Percentiles rank a stretch among this genome's conserved stretches.
These are phyloP conservation scores for Onychomys arenicola DNA, from an alignment of 2,797 vertebrate species.

Conservation along the genomic window DNA sequence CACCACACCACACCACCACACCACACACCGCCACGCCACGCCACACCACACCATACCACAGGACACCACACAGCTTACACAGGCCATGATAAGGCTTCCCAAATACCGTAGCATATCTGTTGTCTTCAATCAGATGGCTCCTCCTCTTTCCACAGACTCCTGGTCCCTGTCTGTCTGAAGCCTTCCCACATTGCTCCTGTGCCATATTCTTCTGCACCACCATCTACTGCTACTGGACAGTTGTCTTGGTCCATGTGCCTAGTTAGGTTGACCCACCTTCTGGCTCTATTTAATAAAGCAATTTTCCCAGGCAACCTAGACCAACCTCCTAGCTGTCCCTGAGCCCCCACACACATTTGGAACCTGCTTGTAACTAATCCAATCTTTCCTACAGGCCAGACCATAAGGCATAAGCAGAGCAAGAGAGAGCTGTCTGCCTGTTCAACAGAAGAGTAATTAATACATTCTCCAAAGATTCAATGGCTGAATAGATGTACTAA, in stretches of 20 bases:
- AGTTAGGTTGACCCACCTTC: not conserved
- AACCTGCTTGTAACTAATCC: not conserved
- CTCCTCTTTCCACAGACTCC: conserved; percentile 12
- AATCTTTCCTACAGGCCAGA: not conserved
- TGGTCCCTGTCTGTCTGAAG: not conserved
- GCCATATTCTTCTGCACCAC: not conserved
- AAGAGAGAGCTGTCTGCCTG: not conserved
- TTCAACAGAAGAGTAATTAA: not conserved
- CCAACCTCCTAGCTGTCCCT: not conserved
- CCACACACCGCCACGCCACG: not conserved
- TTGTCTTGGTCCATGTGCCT: not conserved
- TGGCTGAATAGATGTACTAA: conserved; percentile 1
- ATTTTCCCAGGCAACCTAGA: not conserved
- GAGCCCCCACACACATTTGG: not conserved
- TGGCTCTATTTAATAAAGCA: conserved; percentile 3
- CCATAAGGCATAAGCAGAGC: not conserved
- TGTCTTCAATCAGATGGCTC: not conserved
- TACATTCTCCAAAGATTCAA: not conserved
- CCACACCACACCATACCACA: not conserved
- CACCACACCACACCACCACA: not conserved
- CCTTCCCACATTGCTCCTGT: not conserved
- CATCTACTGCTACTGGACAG: not conserved
- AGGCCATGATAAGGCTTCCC: not conserved
- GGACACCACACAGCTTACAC: not conserved
- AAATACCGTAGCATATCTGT: not conserved